Evolutionary conservation across 2,113 vertebrate genomes (phyloP).

Genomic region (Nothocercus nigrocapillus): DNA sequence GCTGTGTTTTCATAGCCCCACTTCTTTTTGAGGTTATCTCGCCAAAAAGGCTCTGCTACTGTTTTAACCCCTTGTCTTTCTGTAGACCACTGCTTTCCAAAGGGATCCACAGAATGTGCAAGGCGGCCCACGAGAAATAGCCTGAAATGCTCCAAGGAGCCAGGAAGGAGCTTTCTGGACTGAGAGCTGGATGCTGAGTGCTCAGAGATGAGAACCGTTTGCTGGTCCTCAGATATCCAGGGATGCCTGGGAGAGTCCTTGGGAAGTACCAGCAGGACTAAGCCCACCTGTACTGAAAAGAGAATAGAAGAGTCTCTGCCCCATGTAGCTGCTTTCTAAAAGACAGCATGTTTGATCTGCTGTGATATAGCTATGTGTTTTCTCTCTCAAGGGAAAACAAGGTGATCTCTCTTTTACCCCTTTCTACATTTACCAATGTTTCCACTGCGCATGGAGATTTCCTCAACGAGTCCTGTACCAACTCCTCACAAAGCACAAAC

Average conservation of each 20-base stretch:
- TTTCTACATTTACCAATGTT: neutral
- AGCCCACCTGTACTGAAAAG: neutral
- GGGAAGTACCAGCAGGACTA: neutral
- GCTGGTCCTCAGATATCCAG: neutral
- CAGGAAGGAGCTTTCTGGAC: neutral
- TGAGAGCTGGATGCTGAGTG: rapidly evolving
- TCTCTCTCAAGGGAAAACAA: neutral
- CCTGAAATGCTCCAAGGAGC: neutral
- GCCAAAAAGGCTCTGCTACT: neutral
- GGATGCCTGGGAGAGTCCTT: neutral
- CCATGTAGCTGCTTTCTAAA: neutral
- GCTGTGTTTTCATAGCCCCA: neutral
- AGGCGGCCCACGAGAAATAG: neutral
- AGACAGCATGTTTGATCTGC: neutral
- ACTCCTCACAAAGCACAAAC: neutral
- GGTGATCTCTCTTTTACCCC: neutral
- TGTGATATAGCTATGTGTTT: neutral
- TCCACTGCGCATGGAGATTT: neutral
- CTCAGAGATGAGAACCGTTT: neutral
- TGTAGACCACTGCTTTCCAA: neutral
- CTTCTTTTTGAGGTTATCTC: neutral
- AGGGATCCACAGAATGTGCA: rapidly evolving
- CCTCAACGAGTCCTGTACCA: neutral
- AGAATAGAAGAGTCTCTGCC: neutral
- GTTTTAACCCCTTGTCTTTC: neutral